phyloP scores from a whole-genome alignment of 2,888 invertebrate genomes.

The Melieria crassipennis region DNA sequence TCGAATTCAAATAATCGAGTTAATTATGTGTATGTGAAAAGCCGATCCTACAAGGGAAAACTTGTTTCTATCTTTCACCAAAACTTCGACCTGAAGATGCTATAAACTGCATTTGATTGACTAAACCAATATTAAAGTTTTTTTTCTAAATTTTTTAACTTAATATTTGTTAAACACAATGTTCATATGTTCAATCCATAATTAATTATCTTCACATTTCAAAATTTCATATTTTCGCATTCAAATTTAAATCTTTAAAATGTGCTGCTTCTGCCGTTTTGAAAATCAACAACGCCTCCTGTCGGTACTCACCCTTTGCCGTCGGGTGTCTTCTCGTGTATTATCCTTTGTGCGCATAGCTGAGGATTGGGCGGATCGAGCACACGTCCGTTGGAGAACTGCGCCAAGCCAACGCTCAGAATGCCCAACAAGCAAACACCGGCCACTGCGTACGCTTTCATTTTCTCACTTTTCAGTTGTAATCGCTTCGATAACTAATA shows the following conservation, averaged over 20 bases:
- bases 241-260: background rate
- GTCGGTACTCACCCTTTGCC: constrained; percentile 70
- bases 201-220: no score
- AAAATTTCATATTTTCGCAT: no score
- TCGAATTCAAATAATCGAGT: no score
- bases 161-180: no score
- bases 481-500: constrained; percentile 22
- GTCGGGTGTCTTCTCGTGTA: constrained; percentile 77
- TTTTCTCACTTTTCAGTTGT: constrained; percentile 40
- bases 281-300: background rate
- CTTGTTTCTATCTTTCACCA: no score
- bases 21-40: no score
- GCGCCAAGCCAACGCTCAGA: constrained; percentile 67
- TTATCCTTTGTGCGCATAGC: constrained; percentile 77
- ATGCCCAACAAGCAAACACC: constrained; percentile 65
- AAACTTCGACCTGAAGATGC: no score
- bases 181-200: no score
- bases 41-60: no score
- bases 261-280: background rate
- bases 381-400: constrained; percentile 81
- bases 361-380: constrained; percentile 82
- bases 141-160: no score
- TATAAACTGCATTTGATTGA: no score
- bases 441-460: constrained; percentile 65
- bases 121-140: no score